Evolutionary conservation across 2,888 invertebrate genomes (phyloP), one percentile per base, ranked within the genome.

Genomic region (Dichetophora obliterata): DNA sequence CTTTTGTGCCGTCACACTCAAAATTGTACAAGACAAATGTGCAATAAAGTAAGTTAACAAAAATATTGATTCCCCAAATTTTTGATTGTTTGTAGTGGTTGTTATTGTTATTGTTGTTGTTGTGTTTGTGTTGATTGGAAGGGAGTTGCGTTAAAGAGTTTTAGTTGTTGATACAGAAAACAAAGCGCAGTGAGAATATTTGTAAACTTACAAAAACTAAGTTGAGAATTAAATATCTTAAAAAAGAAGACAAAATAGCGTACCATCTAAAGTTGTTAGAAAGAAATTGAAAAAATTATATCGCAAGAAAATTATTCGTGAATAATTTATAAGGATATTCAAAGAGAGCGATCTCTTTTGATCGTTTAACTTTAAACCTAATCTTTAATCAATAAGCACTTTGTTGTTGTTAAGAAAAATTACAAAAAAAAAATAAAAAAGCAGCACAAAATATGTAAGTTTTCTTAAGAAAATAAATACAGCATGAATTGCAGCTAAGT

Each of bases 131-230:
- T n/a, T n/a, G n/a, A n/a, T n/a, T n/a, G 19, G 9, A 5, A 16
- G 54, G 37, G 37, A 8, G 37, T 11, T 43, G n/a, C n/a, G n/a
- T n/a, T 43, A 14, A 43, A 43, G 43, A 43, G 14, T 43, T 43
- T 4, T 2, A 11, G 22, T 11, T 59, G 2, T 59, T n/a, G 3
- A 59, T 19, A 70, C 52, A 31, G 19, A 19, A 54, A 52, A 27
- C 59, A 59, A 57, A 22, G 43, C 71, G 57, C 22, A 22, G 34
- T 71, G 71, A 71, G 71, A 71, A 71, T 43, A 71, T 71, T 52
- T 70, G 24, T n/a, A 37, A 65, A 31, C 65, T 65, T 24, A 24
- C 43, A 43, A 43, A 11, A 43, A 3, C 43, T 11, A 43, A 11
- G 3, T 2, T 43, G 11, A 14, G 6, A 14, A 8, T 5, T 5